phyloP scores from a whole-genome alignment of 1,140 invertebrate species.

The Bathynomus jamesi region DNA sequence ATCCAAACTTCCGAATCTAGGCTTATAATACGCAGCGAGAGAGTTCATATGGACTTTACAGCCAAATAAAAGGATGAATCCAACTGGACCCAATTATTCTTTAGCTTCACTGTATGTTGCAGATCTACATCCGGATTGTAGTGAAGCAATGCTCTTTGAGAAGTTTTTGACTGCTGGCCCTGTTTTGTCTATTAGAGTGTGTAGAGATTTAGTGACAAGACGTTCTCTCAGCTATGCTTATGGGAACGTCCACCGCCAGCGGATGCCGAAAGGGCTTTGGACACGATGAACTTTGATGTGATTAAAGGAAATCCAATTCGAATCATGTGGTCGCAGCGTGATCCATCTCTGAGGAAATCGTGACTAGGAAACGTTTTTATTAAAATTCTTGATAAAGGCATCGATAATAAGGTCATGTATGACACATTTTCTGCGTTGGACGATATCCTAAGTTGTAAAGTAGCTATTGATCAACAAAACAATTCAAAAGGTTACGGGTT shows the following conservation, averaged over 20 bases:
- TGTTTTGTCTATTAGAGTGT: slow-evolving; percentile 96
- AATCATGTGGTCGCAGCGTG: slow-evolving; percentile 99
- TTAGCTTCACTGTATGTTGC: slow-evolving; percentile 98
- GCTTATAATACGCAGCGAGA: no score
- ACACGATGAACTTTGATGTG: slow-evolving; percentile 99
- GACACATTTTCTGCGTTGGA: slow-evolving; percentile 99
- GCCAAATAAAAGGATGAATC: no score
- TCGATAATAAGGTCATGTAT: slow-evolving; percentile 99
- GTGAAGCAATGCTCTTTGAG: slow-evolving; percentile 97
- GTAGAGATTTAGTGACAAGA: slow-evolving; percentile 93
- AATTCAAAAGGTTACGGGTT: slow-evolving; percentile 97
- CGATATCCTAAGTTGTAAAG: slow-evolving; percentile 98
- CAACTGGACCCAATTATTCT: no score
- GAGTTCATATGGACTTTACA: no score
- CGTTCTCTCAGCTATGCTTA: slow-evolving; percentile 98
- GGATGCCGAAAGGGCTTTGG: slow-evolving; percentile 95
- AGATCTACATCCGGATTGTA: slow-evolving; percentile 95
- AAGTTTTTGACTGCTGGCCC: slow-evolving; percentile 97
- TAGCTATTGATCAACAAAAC: slow-evolving; percentile 89
- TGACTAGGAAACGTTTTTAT: slow-evolving; percentile 99
- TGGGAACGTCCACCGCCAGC: slow-evolving; percentile 99
- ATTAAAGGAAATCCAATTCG: slow-evolving; percentile 94
- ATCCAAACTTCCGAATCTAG: no score
- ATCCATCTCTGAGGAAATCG: slow-evolving; percentile 94
- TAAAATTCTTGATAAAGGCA: slow-evolving; percentile 96